Conservation (phyloP, 1,140 invertebrate genomes). For the Nomia melanderi region DNA sequence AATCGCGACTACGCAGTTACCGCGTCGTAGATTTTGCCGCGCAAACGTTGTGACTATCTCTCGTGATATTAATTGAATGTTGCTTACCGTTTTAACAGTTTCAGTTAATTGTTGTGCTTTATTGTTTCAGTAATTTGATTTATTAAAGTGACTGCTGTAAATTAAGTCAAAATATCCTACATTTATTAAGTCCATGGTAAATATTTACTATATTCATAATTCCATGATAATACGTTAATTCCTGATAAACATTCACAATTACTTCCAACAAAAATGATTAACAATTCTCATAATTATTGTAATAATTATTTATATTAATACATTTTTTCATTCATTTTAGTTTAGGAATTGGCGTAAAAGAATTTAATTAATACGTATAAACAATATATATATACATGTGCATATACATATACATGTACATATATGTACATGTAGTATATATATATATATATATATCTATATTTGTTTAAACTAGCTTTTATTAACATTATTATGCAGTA, state of each 20-base stretch:
- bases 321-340: background rate
- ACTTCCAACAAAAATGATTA: background rate
- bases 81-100: background rate
- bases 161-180: background rate
- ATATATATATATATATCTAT: too few species aligned
- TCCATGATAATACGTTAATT: background rate
- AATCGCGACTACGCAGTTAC: conserved; percentile 45
- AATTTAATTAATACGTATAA: background rate
- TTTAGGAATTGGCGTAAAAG: background rate
- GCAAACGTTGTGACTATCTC: conserved; percentile 38
- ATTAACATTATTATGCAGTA: background rate
- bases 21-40: conserved; percentile 55
- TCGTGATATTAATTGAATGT: conserved; percentile 31
- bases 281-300: background rate
- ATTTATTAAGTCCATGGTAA: background rate
- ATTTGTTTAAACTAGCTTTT: background rate
- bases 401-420: too few species aligned
- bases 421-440: too few species aligned
- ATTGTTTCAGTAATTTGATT: background rate
- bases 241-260: background rate
- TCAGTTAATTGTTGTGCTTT: conserved; percentile 2
- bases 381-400: too few species aligned
- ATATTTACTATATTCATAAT: background rate
- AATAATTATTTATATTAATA: background rate
- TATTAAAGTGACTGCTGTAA: background rate